Evolutionary conservation across 2,888 invertebrate species (phyloP), one percentile per base, ranked within the genome.

Genomic region (Zelleria hepariella): DNA sequence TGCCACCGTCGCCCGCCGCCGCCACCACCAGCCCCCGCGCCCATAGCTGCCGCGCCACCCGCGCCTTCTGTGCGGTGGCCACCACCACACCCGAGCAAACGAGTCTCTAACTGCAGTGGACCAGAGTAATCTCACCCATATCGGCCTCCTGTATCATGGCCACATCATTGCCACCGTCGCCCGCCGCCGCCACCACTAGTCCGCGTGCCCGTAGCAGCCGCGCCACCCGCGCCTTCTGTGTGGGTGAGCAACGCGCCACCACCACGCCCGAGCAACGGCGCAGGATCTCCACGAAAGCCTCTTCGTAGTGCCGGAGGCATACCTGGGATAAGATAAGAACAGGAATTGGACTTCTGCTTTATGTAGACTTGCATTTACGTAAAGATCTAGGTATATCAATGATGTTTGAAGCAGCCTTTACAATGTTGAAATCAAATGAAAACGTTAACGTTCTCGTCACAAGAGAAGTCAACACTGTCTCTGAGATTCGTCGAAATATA

Each of bases 151-250:
- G 97, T 74, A 98, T 98, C 98, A 98, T 98, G 61, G 89, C 87
- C 24, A 98, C 98, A 78, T 98, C 98, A 78, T 98, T 98, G 51
- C 98, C 98, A 1, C 98, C 98, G 80, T 98, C 98, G 0, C 98
- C 98, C n/a, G 97, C 95, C 0, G 98, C 98, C 1, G 97, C 97
- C 0, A 97, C 97, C 0, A 97, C 94, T 61, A 91, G 90, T 0
- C 66, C 67, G 0, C 82, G 66, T 24, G 75, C 74, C 1, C 87
- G 78, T 70, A 89, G 63, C 67, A 88, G 71, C 2, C 75, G 67
- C 69, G 90, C 94, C 60, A 94, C 93, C 66, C 92, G 90, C 49
- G 94, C 96, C 82, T 97, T 97, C 82, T 97, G 97, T 15, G 97
- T 93, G 1, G 97, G 97, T 53, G 97, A 95, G 89, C 97, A 95